Base-by-base conservation (phyloP, 2,113 vertebrate species). In the Ursus arctos region DNA sequence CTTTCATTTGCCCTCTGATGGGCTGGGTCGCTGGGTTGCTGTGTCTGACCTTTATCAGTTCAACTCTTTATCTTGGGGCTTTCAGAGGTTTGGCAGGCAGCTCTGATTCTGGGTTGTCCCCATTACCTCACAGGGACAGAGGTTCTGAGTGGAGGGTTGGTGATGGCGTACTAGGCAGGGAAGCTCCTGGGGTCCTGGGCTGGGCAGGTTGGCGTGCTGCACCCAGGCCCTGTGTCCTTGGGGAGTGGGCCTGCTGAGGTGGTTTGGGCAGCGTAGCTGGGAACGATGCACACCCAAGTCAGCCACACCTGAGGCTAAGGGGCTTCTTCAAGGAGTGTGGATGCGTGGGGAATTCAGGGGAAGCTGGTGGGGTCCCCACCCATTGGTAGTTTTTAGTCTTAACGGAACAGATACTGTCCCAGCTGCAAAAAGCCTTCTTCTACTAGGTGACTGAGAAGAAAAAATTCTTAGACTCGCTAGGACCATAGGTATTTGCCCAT, bases 21-120 rank as follows among this genome's bases (percentile, higher is more conserved):
- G 84, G 33, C 61, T 76, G 36, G 59, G 18, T 90, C 89, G 55
- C 43, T 71, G 61, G 43, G 31, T 55, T 82, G 36, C 74, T 82
- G 33, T 81, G 49, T 92, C 84, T 96, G 88, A 94, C 92, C 84
- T 96, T 96, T 96, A 81, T 88, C 82, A 91, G 2, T 89, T 57
- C 76, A 88, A 93, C 55, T 93, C 72, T 91, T 92, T 88, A 53
- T 93, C 57, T 43, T 33, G 53, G 79, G 43, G 63, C 84, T 81
- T 4, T 67, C 81, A 87, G 69, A 63, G 86, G 49, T 96, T 79
- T 91, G 36, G 26, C 67, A 85, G 72, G 51, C 47, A 65, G n/a
- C 47, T 94, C n/a, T 88, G 97, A 67, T 83, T 92, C 33, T 90
- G 13, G 77, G 61, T 81, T 94, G 72, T 95, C 65, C 40, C 71